Evolutionary conservation across 1,140 invertebrate species (phyloP), one percentile per base, ranked within the genome.

Genomic region (Idris sp.): DNA sequence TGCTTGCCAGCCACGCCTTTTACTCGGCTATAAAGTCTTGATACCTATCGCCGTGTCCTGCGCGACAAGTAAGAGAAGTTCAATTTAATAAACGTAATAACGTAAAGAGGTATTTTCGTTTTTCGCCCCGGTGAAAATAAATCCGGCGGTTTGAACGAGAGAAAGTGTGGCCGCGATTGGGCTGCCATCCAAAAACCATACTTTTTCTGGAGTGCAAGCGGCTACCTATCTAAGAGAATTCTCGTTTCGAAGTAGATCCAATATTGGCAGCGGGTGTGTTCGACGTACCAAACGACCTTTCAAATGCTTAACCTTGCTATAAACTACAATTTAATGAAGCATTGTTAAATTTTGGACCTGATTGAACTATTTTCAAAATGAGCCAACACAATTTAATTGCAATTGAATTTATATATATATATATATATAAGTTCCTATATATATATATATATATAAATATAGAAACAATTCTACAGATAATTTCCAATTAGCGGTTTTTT

Each of bases 51-150:
- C 19, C 58, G 44, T 76, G 69, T 67, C 49, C 65, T 68, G 43
- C 74, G 49, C 61, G 72, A 65, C 75, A 64, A 79, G 71, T 78
- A 77, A 44, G 65, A 43, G 74, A 77, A 75, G 77, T 83, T 79
- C 81, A 86, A 87, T 87, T 86, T 86, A 86, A 87, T 87, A 87
- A 87, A 86, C 83, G 84, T 84, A 87, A 87, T 87, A 86, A 84
- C 78, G 73, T 83, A 81, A 84, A 84, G 80, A n/a, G 81, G 83
- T 86, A 84, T 84, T 84, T 84, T 82, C 78, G 77, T 82, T 80
- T 81, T 84, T 81, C 77, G 48, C 46, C 38, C 13, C 16, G n/a
- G 53, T 25, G 58, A 48, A 78, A 75, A 82, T 82, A 85, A 83
- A 83, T 82, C 76, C 36, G 30, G 64, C 56, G 31, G 65, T 54